Percentiles rank a stretch among this genome's conserved stretches.
Conservation (phyloP, 2,888 invertebrate genomes). For the Ommatoiulus sabulosus region DNA sequence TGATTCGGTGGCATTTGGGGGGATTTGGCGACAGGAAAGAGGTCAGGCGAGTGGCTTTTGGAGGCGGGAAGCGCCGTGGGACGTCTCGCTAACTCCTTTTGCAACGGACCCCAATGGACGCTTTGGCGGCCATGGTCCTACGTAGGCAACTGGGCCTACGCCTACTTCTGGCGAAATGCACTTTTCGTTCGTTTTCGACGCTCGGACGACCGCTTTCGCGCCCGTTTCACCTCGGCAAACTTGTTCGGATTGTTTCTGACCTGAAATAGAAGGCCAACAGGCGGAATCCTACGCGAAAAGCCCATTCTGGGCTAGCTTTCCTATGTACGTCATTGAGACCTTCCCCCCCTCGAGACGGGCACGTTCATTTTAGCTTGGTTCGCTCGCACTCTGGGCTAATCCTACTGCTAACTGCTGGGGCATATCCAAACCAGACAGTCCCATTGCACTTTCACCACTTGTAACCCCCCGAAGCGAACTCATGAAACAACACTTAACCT, state of each 20-base stretch:
- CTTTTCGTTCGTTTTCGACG: neutral
- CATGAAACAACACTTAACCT: slow-evolving; percentile 46
- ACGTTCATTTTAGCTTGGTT: slow-evolving; percentile 47
- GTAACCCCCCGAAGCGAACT: slow-evolving; percentile 46
- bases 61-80: slow-evolving; percentile 24
- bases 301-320: slow-evolving; percentile 29
- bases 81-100: slow-evolving; percentile 35
- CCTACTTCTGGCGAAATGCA: slow-evolving; percentile 50
- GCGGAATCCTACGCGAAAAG: slow-evolving; percentile 4
- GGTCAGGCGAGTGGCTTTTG: neutral
- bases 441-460: slow-evolving; percentile 48
- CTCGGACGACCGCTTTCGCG: neutral
- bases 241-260: neutral
- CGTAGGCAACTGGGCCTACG: slow-evolving; percentile 52
- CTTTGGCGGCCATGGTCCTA: slow-evolving; percentile 53
- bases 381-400: slow-evolving; percentile 10
- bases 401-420: slow-evolving; percentile 50
- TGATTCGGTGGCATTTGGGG: neutral
- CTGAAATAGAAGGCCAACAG: neutral
- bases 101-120: slow-evolving; percentile 49
- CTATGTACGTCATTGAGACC: slow-evolving; percentile 53
- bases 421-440: slow-evolving; percentile 52
- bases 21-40: neutral
- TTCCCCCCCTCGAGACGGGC: slow-evolving; percentile 53
- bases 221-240: neutral